Base-by-base conservation (phyloP, 1,140 invertebrate species). In the Acromyrmex echinatior region DNA sequence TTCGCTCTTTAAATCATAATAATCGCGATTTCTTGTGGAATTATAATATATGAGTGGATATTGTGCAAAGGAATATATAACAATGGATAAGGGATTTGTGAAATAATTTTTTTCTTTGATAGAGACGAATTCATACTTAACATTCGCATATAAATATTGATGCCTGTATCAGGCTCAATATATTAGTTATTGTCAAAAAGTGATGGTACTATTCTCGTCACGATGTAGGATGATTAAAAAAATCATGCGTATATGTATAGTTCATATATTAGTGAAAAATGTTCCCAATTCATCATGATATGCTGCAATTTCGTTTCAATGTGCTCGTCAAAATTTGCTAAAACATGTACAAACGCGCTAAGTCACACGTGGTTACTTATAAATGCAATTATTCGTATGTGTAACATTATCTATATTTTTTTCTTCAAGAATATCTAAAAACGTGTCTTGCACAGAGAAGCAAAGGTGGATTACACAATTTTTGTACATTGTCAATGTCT, bases 401-500 rank as follows among this genome's bases (percentile, higher is more conserved):
- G 88, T 92, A 93, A 93, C 91, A 90, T 93, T 93, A 92, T 93
- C 92, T 93, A 93, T 93, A 93, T 91, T 90, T 86, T 86, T 88
- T 90, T 86, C 88, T 92, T 93, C 91, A 93, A 90, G 86, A 92
- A 87, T 93, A 91, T 91, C 92, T 93, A 93, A 93, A 93, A 93
- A 91, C 87, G 87, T 92, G 91, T 93, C 81, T 91, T 90, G 92
- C 90, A 92, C 90, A 91, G 88, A 92, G 85, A 93, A 93, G 93
- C 93, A 90, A 92, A 87, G 89, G 90, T 91, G 85, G 89, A 86
- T 92, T 92, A 91, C 86, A 92, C 88, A 94, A 90, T 93, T 94
- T 90, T 95, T 94, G 94, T 95, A 95, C 94, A 95, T 94, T 89
- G 60, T 92, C 85, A 89, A 88, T 84, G 84, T 92, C 14, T 91